Base-by-base conservation (phyloP, 2,797 vertebrate genomes). In the Macropodus opercularis region DNA sequence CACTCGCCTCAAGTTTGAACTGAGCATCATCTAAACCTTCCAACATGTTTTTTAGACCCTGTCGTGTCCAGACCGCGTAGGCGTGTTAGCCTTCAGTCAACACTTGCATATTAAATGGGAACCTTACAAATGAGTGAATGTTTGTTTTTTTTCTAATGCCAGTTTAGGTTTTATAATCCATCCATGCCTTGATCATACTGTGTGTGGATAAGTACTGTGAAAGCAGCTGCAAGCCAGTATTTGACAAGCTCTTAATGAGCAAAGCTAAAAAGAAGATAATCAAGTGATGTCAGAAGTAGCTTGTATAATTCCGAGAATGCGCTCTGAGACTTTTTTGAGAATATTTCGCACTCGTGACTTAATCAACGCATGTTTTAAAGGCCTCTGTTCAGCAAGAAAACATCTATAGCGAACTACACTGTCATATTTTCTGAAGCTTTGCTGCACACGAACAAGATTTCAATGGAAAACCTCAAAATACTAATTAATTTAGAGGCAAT, bases 401-500 rank as follows among this genome's bases (percentile, higher is more conserved):
- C 2, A 24, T 19, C 18, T 43, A 10, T 58, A 23, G 50, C 14
- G 61, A 50, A n/a, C 13, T 5, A 26, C 15, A 8, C 1, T 29
- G 9, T 19, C 8, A 8, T 1, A 1, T 43, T 47, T 55, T 22
- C 13, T 17, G 27, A 52, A 1, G 14, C 46, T 6, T 50, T 3
- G 3, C 17, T 15, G 31, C 46, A 19, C 21, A 14, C 13, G 6
- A 24, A n/a, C n/a, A 35, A 56, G 8, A 18, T 36, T 39, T 46
- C 26, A 44, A 47, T 34, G 32, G n/a, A 13, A 62, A 44, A 54
- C 14, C 13, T 27, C 34, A 42, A 36, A 49, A 1, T 32, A 44
- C 27, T 42, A 38, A 59, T 72, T 36, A 42, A 27, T 40, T 11
- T 51, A 11, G 2, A 13, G 17, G 29, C 15, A 19, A 26, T 56